Conservation (phyloP, 1,140 invertebrate species). For the Hylaeus anthracinus region DNA sequence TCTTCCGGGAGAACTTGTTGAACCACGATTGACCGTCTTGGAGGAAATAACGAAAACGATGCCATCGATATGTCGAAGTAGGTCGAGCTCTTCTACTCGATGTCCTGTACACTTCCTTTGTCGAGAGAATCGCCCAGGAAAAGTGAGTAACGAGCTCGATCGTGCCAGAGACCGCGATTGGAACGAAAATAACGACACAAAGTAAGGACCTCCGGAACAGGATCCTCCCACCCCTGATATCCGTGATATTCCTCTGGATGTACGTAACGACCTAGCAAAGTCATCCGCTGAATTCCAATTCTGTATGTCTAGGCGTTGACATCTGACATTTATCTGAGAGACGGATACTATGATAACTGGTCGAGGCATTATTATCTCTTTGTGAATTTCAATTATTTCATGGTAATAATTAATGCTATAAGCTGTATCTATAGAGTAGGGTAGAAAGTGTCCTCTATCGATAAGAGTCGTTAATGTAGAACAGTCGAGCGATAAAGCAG, state of each 20-base stretch:
- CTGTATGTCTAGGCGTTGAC: not conserved
- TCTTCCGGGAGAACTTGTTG: conserved; percentile 1
- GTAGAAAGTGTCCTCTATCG: too few species aligned
- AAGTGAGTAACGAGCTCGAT: conserved; percentile 12
- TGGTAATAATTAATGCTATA: too few species aligned
- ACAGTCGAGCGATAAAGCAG: too few species aligned
- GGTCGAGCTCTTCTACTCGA: conserved; percentile 10
- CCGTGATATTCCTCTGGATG: not conserved
- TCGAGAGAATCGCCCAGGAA: not conserved
- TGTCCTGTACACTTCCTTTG: conserved; percentile 1
- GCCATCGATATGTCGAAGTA: conserved; percentile 28
- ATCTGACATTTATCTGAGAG: not conserved
- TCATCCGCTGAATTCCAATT: not conserved
- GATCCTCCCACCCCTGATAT: not conserved
- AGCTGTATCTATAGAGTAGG: too few species aligned
- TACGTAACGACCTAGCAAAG: not conserved
- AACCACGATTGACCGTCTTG: conserved; percentile 4
- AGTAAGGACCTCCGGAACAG: too few species aligned
- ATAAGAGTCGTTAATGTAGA: too few species aligned
- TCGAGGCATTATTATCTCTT: too few species aligned
- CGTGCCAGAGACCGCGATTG: not conserved
- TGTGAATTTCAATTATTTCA: too few species aligned
- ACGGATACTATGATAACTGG: not conserved
- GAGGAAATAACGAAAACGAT: conserved; percentile 19
- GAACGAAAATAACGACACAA: not conserved